These are phyloP conservation scores for Colistium nudipinnis DNA, from an alignment of 2,113 vertebrate genomes.

Conservation along the genomic window DNA sequence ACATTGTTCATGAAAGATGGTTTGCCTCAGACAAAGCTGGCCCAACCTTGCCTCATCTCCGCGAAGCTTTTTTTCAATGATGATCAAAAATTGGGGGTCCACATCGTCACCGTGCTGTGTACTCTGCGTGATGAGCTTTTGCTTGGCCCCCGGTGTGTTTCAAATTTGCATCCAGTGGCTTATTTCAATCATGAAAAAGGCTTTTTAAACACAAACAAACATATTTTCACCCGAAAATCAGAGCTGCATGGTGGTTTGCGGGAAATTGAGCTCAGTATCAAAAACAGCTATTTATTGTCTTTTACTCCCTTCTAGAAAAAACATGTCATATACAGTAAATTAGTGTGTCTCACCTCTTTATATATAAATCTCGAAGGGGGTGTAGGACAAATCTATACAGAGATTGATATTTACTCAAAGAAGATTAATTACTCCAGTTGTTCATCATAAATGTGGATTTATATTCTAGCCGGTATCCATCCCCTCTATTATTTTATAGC, in stretches of 20 bases:
- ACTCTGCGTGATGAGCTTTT: constrained; percentile 27
- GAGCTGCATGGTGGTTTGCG: constrained; percentile 23
- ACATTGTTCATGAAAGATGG: constrained; percentile 1
- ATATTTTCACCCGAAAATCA: constrained; percentile 30
- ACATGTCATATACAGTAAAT: not conserved
- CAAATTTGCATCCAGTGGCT: constrained; percentile 33
- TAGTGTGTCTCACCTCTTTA: not conserved
- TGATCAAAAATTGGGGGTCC: constrained; percentile 15
- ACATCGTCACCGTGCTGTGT: constrained; percentile 4
- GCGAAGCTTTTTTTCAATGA: not conserved
- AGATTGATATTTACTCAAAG: not conserved
- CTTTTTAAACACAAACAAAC: constrained; percentile 22
- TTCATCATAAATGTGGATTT: constrained; percentile 18
- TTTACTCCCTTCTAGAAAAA: not conserved
- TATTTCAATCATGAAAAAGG: constrained; percentile 36
- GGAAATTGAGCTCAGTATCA: not conserved
- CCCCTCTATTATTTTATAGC: constrained; percentile 12
- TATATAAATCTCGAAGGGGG: too few species aligned
- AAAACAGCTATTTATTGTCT: constrained; percentile 18
- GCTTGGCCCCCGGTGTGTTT: constrained; percentile 14
- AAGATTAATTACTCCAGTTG: not conserved
- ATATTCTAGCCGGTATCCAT: constrained; percentile 30
- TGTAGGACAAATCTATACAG: too few species aligned
- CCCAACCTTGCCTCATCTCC: not conserved
- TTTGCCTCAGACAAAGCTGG: constrained; percentile 15